Evolutionary conservation across 64 coral and sea anemone genomes (phyloP), one percentile per base, ranked within the genome.

Genomic region (Exaiptasia diaphana): DNA sequence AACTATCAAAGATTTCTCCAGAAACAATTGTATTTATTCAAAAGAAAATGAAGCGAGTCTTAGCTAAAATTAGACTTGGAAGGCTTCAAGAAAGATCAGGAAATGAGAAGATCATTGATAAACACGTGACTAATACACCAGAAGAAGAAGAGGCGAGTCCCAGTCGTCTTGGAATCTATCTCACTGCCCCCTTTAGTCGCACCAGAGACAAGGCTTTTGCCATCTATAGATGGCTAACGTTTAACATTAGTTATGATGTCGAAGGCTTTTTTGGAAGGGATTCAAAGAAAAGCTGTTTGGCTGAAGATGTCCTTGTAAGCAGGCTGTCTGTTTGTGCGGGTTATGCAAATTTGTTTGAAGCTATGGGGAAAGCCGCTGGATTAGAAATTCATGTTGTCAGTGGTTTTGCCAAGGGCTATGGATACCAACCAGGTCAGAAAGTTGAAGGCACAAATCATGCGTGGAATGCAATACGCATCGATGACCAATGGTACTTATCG

Each of bases 111-210:
- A 52, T 64, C 27, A 71, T 95, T 56, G 91, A 95, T 29, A 48
- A 49, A 10, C 86, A 89, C 41, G 91, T 95, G n/a, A 54, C 22
- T 4, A 73, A 42, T 22, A 90, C 81, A 31, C 91, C 91, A 1
- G 56, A 38, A 31, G 52, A 83, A 24, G 86, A 82, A 42, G 87
- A 78, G 5, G 31, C 53, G 10, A 80, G 25, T 34, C 46, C 90
- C 20, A 77, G 40, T 30, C 81, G 77, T 40, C 73, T 95, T 2
- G 90, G 91, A 62, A 79, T 89, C 23, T 95, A 95, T 43, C 91
- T 95, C 22, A 83, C 91, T 20, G 44, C 21, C 22, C 81, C 73
- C 18, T 95, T 82, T 68, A 67, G 36, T 24, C 64, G 49, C 34
- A 41, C 83, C 13, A 58, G 73, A 68, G 71, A 89, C 54, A 95